Evolutionary conservation across 2,113 vertebrate species (phyloP).

Genomic region (Boulengeromyrus knoepffleri): DNA sequence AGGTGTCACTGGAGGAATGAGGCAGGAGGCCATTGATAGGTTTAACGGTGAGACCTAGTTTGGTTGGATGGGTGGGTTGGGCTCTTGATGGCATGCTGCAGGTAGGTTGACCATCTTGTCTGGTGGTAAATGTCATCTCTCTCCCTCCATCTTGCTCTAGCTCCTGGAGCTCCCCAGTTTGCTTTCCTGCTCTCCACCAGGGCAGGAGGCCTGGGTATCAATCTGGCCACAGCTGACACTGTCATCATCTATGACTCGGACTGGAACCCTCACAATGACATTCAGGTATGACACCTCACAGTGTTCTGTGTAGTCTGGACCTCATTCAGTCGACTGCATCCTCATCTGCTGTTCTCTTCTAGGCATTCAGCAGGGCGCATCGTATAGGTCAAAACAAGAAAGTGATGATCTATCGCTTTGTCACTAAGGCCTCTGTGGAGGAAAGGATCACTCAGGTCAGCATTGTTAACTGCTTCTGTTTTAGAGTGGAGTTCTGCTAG

Average conservation of each 20-base stretch:
- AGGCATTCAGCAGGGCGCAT: conserved; percentile 97
- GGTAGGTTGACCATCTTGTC: neutral
- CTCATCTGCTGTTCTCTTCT: neutral
- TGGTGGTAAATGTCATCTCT: neutral
- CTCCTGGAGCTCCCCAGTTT: conserved; percentile 93
- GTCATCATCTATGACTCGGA: conserved; percentile 97
- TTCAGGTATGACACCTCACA: conserved; percentile 69
- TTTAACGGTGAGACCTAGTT: conserved; percentile 76
- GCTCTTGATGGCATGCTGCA: neutral
- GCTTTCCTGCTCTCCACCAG: conserved; percentile 94
- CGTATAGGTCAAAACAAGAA: conserved; percentile 97
- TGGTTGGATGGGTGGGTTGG: neutral
- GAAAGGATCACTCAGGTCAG: conserved; percentile 89
- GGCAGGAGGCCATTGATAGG: conserved; percentile 96
- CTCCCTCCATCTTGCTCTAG: conserved; percentile 46
- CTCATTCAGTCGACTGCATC: neutral
- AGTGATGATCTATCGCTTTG: conserved; percentile 98
- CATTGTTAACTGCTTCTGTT: neutral
- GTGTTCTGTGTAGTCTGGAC: neutral
- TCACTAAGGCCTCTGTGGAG: conserved; percentile 94
- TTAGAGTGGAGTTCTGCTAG: neutral
- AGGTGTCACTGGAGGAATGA: conserved; percentile 92
- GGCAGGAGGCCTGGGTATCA: conserved; percentile 95
- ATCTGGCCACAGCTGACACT: conserved; percentile 93
- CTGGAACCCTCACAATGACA: conserved; percentile 98